A percentile compares a stretch with the other conserved stretches of the same genome.
Evolutionary conservation across 2,888 invertebrate genomes (phyloP).

Genomic region (Rhabditoides inermis): DNA sequence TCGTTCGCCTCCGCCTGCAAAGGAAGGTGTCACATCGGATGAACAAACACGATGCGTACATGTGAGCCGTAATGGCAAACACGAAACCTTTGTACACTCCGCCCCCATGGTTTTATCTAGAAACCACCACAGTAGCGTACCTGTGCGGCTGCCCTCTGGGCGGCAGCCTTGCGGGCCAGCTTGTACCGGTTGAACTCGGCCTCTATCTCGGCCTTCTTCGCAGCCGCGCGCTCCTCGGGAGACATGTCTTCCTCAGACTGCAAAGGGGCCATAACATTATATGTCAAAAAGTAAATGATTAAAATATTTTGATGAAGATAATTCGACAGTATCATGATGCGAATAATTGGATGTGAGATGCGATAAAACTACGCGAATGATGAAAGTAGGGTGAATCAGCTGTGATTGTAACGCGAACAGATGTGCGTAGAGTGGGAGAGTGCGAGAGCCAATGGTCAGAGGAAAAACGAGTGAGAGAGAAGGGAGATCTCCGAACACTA

Average conservation of each 20-base stretch:
- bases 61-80: background rate
- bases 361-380: too few relatives aligned
- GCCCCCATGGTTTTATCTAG: background rate
- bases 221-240: constrained; percentile 45
- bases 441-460: too few relatives aligned
- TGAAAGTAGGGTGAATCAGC: too few relatives aligned
- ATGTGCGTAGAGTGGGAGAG: too few relatives aligned
- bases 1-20: constrained; percentile 4
- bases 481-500: background rate
- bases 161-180: constrained; percentile 41
- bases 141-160: constrained; percentile 19
- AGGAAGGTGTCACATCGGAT: background rate
- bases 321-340: too few relatives aligned
- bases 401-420: too few relatives aligned
- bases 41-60: background rate
- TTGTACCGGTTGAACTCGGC: constrained; percentile 50
- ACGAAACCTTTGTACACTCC: background rate
- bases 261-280: too few relatives aligned
- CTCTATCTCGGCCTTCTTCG: constrained; percentile 49
- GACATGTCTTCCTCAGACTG: constrained; percentile 41
- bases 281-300: too few relatives aligned
- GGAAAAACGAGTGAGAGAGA: constrained; percentile 1
- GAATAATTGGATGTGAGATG: too few relatives aligned
- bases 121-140: background rate
- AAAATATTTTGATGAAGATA: too few relatives aligned